phyloP scores from a whole-genome alignment of 2,797 vertebrate genomes.

The Scolopax rusticola region DNA sequence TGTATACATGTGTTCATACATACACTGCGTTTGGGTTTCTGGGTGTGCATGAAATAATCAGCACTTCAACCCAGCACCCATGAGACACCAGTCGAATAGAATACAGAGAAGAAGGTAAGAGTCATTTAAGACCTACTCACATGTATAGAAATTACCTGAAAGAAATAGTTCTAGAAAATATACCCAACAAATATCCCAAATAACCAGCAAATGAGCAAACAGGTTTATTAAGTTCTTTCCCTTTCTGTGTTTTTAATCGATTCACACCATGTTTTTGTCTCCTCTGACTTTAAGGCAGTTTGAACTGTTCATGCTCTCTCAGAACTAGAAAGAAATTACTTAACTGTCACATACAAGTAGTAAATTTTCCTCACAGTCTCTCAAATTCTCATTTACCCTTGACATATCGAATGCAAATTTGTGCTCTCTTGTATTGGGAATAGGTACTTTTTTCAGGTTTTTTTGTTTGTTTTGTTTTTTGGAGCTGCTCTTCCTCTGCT shows the following conservation, averaged over 20 bases:
- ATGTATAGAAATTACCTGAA: not conserved
- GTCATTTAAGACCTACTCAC: not conserved
- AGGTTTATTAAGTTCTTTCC: rapidly evolving
- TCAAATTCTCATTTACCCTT: not conserved
- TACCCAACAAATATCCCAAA: not conserved
- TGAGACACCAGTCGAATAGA: not conserved
- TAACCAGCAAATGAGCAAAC: not conserved
- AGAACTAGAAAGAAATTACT: not conserved
- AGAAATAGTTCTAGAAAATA: not conserved
- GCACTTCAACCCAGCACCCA: not conserved
- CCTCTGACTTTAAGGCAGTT: not conserved
- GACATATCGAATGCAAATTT: not conserved
- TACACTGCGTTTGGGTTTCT: not conserved
- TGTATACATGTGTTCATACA: rapidly evolving
- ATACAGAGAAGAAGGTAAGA: not conserved
- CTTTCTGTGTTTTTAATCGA: not conserved
- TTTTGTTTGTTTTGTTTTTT: not conserved
- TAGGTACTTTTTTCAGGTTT: not conserved
- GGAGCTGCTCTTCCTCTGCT: not conserved
- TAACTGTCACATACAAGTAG: not conserved
- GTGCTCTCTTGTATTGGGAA: not conserved
- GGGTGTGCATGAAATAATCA: not conserved
- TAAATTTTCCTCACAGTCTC: not conserved
- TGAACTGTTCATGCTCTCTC: not conserved
- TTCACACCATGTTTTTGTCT: not conserved